A percentile compares a stretch with the other conserved stretches of the same genome.
Evolutionary conservation across 2,888 invertebrate genomes (phyloP).

Genomic region (Agonum fuliginosum): DNA sequence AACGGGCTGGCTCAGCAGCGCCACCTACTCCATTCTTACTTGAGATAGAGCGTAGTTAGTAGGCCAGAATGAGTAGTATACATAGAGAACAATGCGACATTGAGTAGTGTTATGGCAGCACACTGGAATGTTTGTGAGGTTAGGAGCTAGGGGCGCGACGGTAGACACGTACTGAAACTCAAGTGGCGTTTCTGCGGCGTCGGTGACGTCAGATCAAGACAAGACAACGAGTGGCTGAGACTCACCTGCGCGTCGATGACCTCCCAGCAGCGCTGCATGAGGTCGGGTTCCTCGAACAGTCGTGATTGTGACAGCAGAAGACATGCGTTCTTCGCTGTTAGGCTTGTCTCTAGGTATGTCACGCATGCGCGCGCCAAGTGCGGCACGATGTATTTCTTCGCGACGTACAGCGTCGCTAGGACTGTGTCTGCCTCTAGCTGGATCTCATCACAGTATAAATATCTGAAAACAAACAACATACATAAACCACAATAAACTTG

Average conservation of each 20-base stretch:
- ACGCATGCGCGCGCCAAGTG: constrained; percentile 96
- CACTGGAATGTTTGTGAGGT: constrained; percentile 11
- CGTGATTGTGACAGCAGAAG: constrained; percentile 95
- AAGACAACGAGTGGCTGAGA: constrained; percentile 71
- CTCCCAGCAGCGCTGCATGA: constrained; percentile 98
- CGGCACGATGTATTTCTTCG: constrained; percentile 97
- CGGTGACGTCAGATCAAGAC: constrained; percentile 68
- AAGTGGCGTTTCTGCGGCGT: constrained; percentile 67
- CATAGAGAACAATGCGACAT: constrained; percentile 29
- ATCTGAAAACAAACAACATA: constrained; percentile 78
- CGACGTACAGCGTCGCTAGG: constrained; percentile 93
- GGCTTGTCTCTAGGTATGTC: constrained; percentile 94
- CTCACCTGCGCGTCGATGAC: constrained; percentile 97
- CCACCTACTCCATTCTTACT: too few species aligned
- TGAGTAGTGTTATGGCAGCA: constrained; percentile 9
- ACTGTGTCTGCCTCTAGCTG: constrained; percentile 96
- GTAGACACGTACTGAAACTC: constrained; percentile 67
- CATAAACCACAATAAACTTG: constrained; percentile 15
- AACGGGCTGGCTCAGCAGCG: too few species aligned
- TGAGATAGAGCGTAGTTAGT: constrained; percentile 10
- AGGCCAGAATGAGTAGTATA: constrained; percentile 43
- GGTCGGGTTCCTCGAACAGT: constrained; percentile 96
- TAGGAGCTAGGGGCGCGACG: constrained; percentile 48
- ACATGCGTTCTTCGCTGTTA: constrained; percentile 97
- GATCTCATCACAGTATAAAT: constrained; percentile 97